phyloP scores from a whole-genome alignment of 2,113 vertebrate genomes.

The Herpailurus yagouaroundi region DNA sequence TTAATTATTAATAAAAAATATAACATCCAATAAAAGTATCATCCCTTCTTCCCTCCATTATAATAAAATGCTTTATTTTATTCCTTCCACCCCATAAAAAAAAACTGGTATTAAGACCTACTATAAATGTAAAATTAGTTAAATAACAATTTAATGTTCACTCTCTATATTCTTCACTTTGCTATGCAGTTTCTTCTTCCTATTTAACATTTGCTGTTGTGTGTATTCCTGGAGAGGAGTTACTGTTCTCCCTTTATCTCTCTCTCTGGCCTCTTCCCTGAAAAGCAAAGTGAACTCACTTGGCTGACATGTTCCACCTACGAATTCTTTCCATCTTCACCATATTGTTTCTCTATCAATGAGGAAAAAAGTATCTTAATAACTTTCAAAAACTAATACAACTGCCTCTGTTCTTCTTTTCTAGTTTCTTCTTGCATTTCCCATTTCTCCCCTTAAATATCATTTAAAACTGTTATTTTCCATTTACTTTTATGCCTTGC shows the following conservation, averaged over 20 bases:
- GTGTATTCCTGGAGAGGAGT: background rate
- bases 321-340: background rate
- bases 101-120: background rate
- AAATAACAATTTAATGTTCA: background rate
- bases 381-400: background rate
- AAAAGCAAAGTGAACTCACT: background rate
- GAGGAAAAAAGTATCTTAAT: background rate
- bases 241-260: background rate
- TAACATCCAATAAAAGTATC: background rate
- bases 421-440: background rate
- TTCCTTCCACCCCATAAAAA: background rate
- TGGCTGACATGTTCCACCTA: background rate
- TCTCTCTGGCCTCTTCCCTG: too few relatives aligned
- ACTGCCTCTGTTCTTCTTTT: background rate
- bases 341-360: background rate
- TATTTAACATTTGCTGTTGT: background rate
- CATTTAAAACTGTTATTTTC: background rate
- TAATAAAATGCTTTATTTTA: background rate
- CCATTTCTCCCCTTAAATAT: background rate
- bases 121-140: background rate
- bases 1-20: constrained; percentile 16
- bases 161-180: background rate
- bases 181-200: background rate
- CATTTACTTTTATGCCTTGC: background rate
- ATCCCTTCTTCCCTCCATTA: background rate